These are phyloP conservation scores for Colostygia pectinataria DNA, from an alignment of 2,888 invertebrate genomes.

Conservation along the genomic window DNA sequence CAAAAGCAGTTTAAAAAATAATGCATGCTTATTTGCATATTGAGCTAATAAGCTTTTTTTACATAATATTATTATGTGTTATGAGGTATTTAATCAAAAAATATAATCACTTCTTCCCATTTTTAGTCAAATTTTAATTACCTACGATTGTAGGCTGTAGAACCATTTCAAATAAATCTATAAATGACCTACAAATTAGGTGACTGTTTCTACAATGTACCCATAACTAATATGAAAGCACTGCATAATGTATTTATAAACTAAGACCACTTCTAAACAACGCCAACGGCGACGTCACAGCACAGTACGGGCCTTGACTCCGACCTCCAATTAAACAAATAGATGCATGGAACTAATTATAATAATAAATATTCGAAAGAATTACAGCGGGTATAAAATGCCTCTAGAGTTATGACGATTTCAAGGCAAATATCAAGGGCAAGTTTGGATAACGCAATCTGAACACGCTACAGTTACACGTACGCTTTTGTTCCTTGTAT, in stretches of 20 bases:
- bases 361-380: conserved; percentile 37
- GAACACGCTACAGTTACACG: conserved; percentile 36
- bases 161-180: too few relatives aligned
- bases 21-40: too few relatives aligned
- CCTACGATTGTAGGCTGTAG: too few relatives aligned
- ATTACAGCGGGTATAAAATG: conserved; percentile 30
- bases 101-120: too few relatives aligned
- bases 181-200: too few relatives aligned
- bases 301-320: conserved; percentile 40
- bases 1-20: too few relatives aligned
- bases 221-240: background rate
- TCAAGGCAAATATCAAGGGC: conserved; percentile 45
- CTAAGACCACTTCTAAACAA: conserved; percentile 36
- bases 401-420: conserved; percentile 40
- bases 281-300: conserved; percentile 41
- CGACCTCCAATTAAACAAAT: conserved; percentile 47
- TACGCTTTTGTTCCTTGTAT: conserved; percentile 11
- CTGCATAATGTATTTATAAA: conserved; percentile 7
- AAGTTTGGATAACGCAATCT: conserved; percentile 36
- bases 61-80: too few relatives aligned
- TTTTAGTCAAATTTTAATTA: too few relatives aligned
- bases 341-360: conserved; percentile 48
- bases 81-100: too few relatives aligned
- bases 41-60: too few relatives aligned
- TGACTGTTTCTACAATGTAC: too few relatives aligned